Base-by-base conservation (phyloP, 2,797 vertebrate genomes). In the Tamandua tetradactyla region DNA sequence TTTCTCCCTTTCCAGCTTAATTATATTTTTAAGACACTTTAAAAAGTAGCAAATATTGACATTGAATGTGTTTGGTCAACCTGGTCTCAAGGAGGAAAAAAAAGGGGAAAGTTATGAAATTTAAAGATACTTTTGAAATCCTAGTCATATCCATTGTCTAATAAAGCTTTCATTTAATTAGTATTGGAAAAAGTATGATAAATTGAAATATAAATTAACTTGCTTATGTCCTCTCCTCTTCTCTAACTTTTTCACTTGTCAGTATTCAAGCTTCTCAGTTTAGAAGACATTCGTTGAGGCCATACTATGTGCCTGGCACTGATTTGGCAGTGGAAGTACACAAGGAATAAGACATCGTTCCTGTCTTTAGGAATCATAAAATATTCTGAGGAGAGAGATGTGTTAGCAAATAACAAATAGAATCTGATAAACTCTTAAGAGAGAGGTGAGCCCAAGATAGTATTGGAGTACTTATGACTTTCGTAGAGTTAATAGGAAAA, bases 41-140 rank as follows among this genome's bases (percentile, higher is more conserved):
- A 40, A 27, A 14, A 13, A 72, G 74, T 59, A 82, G 15, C 59
- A 14, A 30, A 62, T 79, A 2, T 69, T 91, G 37, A 74, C 42
- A 49, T 42, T 89, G 27, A 64, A 61, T 87, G 15, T 49, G 25
- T 89, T 91, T 87, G 49, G 8, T 71, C 42, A 89, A 66, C 30
- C 35, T 94, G 57, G 59, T 82, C 30, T 49, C 11, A 64, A 75
- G 30, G 8, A 93, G 52, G 15, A 59, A 78, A 74, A 62, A 37
- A 89, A 71, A 49, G 30, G 22, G 7, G 74, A 49, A 96, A 83
- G 55, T 71, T 68, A 5, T 92, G 23, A 79, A 80, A 82, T 64
- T 85, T n/a, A 25, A 25, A 72, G 80, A 64, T 76, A 15, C 23
- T n/a, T 79, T 89, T 95, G n/a, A 95, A 86, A 94, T 49, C 59